A percentile compares a stretch with the other conserved stretches of the same genome.
These are phyloP conservation scores for Sitta carolinensis DNA, from an alignment of 2,797 vertebrate species.

Conservation along the genomic window DNA sequence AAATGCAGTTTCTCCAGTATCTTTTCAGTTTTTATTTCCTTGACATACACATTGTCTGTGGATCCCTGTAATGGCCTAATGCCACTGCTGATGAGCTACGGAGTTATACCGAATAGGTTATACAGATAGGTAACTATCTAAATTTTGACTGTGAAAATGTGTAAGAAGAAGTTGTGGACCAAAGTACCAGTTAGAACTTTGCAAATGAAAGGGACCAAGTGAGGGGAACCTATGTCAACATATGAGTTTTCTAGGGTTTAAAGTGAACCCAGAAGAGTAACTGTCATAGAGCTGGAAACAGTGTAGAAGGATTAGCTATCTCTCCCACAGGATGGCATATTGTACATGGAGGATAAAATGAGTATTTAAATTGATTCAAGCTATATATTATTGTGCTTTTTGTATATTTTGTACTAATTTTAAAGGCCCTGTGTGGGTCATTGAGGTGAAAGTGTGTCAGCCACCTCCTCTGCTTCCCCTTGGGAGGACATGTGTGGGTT, in stretches of 20 bases:
- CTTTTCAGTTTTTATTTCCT: neutral
- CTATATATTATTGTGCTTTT: neutral
- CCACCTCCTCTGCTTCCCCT: constrained; percentile 40
- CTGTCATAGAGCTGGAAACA: constrained; percentile 8
- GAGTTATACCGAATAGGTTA: neutral
- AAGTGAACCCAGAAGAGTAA: neutral
- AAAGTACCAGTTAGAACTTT: neutral
- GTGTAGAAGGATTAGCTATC: constrained; percentile 33
- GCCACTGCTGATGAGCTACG: neutral
- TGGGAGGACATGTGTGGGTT: neutral
- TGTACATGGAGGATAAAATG: neutral
- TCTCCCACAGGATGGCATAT: constrained; percentile 34
- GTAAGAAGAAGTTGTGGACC: neutral
- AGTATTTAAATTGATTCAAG: constrained; percentile 13
- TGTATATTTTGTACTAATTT: neutral
- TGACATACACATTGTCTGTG: neutral
- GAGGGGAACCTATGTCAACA: neutral
- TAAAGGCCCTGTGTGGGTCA: constrained; percentile 14
- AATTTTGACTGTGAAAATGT: neutral
- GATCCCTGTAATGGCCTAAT: neutral
- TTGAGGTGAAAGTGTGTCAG: constrained; percentile 39
- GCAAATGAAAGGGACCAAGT: neutral
- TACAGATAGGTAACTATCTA: neutral
- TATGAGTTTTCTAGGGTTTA: neutral
- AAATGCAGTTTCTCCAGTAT: neutral